These are phyloP conservation scores for Platerodrilus igneus DNA, from an alignment of 2,888 invertebrate genomes.

Conservation along the genomic window DNA sequence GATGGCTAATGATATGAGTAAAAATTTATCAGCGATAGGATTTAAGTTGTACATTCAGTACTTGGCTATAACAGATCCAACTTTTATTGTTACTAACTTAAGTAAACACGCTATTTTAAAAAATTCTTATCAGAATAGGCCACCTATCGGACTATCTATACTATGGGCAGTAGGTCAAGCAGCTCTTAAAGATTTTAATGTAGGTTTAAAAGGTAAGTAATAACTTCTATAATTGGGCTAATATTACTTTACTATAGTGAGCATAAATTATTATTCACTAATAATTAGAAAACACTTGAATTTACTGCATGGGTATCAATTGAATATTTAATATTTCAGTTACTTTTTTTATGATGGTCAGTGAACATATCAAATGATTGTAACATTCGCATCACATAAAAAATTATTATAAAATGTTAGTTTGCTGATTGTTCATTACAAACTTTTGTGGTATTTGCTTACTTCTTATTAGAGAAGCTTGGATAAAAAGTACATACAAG, in stretches of 20 bases:
- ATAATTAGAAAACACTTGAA: too few relatives aligned
- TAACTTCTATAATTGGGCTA: conserved; percentile 7
- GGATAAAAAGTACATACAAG: too few relatives aligned
- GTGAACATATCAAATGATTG: too few relatives aligned
- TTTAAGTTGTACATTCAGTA: conserved; percentile 69
- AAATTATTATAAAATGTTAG: too few relatives aligned
- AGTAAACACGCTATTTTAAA: conserved; percentile 60
- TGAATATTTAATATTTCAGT: too few relatives aligned
- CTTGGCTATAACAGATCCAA: conserved; percentile 62
- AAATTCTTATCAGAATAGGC: conserved; percentile 73
- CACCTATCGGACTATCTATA: conserved; percentile 65
- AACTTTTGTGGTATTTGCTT: too few relatives aligned
- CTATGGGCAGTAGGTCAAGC: conserved; percentile 76
- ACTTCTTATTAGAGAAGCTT: too few relatives aligned
- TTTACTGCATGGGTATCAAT: too few relatives aligned
- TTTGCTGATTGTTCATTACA: too few relatives aligned
- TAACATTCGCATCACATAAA: too few relatives aligned
- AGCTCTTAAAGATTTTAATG: conserved; percentile 58
- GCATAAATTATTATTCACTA: too few relatives aligned
- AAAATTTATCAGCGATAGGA: conserved; percentile 61
- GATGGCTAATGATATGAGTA: conserved; percentile 68
- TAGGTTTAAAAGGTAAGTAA: conserved; percentile 65
- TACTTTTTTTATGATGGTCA: too few relatives aligned
- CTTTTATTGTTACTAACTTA: conserved; percentile 57
- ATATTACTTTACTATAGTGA: not conserved